A percentile compares a stretch with the other conserved stretches of the same genome.
Evolutionary conservation across 1,140 invertebrate species (phyloP).

Genomic region (Dinothrombium tinctorium): DNA sequence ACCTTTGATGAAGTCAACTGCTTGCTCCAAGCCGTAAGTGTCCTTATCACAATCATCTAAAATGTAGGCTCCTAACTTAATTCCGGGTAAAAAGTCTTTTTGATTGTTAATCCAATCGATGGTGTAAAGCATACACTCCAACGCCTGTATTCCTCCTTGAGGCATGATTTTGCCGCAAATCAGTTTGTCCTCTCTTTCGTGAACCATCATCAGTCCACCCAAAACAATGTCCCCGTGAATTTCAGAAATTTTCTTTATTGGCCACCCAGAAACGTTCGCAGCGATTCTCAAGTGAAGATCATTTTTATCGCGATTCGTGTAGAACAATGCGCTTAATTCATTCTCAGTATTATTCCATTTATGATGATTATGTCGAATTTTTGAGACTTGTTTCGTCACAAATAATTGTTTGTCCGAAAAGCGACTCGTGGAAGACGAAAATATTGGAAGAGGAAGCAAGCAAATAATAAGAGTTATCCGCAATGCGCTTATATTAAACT

Average conservation of each 20-base stretch:
- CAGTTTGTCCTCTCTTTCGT: constrained; percentile 52
- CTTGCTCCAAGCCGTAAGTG: constrained; percentile 83
- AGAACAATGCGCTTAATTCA: no score
- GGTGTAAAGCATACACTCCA: constrained; percentile 27
- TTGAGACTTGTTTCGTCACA: no score
- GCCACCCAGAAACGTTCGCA: constrained; percentile 24
- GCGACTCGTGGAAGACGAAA: no score
- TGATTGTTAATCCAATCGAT: constrained; percentile 24
- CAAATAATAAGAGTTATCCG: no score
- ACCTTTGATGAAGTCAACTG: constrained; percentile 94
- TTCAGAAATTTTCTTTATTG: constrained; percentile 55
- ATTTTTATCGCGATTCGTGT: no score
- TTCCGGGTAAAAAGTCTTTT: constrained; percentile 16
- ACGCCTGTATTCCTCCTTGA: constrained; percentile 60
- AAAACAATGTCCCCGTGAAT: constrained; percentile 51
- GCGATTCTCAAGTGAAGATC: no score
- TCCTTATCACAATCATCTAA: constrained; percentile 89
- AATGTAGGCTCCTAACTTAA: constrained; percentile 17
- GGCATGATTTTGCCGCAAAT: constrained; percentile 78
- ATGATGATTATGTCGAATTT: no score
- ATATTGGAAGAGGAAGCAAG: no score
- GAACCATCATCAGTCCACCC: constrained; percentile 84
- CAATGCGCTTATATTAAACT: no score
- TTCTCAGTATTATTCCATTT: no score
- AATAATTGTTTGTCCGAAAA: no score